Base-by-base conservation (phyloP, 92 coral and sea anemone genomes). In the Epizoanthus fatuus region DNA sequence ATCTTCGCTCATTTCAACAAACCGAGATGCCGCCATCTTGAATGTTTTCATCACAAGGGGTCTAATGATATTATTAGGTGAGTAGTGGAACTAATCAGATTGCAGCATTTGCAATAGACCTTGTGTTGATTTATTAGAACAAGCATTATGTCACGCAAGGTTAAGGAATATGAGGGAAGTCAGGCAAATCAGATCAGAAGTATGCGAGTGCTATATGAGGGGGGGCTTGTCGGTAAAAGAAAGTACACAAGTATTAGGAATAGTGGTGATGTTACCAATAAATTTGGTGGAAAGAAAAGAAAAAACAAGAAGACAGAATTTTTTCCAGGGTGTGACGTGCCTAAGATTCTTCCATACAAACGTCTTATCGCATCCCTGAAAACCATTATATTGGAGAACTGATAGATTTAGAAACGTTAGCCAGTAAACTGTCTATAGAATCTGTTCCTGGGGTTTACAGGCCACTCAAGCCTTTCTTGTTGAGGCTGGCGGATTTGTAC, bases 371-470 rank as follows among this genome's bases (percentile, higher is more conserved):
- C 70, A 19, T 86, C 62, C 53, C 35, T 82, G 22, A 86, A 72
- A 53, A 83, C 80, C 73, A 86, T 82, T 7, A 91, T 65, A 79
- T 91, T 66, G 86, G 93, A 40, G 72, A 89, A 54, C 74, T 89
- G 63, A 38, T 47, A 53, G 70, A 80, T 66, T 66, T 90, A 70
- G 55, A 86, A 64, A 81, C 81, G 45, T 64, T 91, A 67, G 85
- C 92, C 64, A 87, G 78, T 35, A 51, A 80, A 22, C 83, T 69
- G 32, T 84, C 89, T 71, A 51, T 74, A 57, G 82, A 80, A 84
- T 52, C 85, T 44, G 93, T 69, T 40, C 86, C 84, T 86, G 93
- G 95, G 29, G 93, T 92, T 69, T 89, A 89, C 91, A 75, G 93
- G 55, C 93, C 93, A 70, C 84, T 90, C 4, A 67, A 92, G 75